Conservation (phyloP, 2,113 vertebrate species). For the Anser brachyrhynchus region DNA sequence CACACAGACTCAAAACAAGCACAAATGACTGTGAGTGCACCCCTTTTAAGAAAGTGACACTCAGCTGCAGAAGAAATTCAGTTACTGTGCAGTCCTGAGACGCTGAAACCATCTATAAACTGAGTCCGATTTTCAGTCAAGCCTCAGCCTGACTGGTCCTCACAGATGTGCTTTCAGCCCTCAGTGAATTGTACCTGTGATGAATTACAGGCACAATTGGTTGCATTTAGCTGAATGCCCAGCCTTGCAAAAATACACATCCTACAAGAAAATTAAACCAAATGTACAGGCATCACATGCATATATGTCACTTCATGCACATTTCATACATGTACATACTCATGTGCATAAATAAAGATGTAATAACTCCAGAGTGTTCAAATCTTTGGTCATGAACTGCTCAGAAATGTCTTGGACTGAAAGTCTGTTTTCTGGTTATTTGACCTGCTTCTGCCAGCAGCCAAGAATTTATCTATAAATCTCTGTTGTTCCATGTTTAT, state of each 20-base stretch:
- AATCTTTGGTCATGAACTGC: slow-evolving; percentile 1
- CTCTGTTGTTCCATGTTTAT: slow-evolving; percentile 50
- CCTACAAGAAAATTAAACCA: neutral
- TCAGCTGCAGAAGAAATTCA: neutral
- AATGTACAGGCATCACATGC: neutral
- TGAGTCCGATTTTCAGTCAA: neutral
- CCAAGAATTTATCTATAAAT: slow-evolving; percentile 59
- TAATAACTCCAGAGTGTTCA: neutral
- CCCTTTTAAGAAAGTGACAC: neutral
- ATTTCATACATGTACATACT: neutral
- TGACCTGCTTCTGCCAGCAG: slow-evolving; percentile 59
- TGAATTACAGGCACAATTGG: neutral
- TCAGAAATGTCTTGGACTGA: neutral
- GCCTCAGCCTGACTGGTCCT: neutral
- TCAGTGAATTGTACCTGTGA: neutral
- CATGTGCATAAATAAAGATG: neutral
- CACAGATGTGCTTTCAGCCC: neutral
- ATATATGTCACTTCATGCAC: neutral
- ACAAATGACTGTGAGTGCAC: neutral
- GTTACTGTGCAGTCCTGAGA: neutral
- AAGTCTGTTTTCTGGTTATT: slow-evolving; percentile 54
- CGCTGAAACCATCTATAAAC: neutral
- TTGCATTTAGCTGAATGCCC: neutral
- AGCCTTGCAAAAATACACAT: neutral
- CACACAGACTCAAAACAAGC: neutral